These are phyloP conservation scores for Labrus mixtus DNA, from an alignment of 2,113 vertebrate species.

Conservation along the genomic window DNA sequence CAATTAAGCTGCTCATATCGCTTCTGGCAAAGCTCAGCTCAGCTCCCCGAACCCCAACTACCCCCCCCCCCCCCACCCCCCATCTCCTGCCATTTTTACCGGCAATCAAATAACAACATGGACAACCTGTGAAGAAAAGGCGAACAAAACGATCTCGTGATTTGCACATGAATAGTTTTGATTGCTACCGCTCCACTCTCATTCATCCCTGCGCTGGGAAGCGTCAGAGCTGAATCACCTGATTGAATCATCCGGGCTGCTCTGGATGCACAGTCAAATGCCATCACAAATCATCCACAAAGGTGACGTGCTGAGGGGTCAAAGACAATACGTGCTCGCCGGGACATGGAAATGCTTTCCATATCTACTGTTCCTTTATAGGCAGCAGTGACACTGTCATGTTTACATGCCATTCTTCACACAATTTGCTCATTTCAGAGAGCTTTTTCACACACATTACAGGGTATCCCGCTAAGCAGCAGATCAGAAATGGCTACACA, in stretches of 20 bases:
- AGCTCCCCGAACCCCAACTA: background rate
- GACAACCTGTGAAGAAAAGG: constrained; percentile 25
- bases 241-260: constrained; percentile 20
- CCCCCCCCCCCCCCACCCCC: too few relatives aligned
- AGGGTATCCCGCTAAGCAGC: constrained; percentile 7
- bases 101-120: constrained; percentile 56
- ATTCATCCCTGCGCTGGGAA: background rate
- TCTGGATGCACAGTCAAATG: background rate
- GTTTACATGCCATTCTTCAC: constrained; percentile 18
- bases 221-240: constrained; percentile 23
- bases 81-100: constrained; percentile 29
- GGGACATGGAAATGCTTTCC: constrained; percentile 11
- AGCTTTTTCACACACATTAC: constrained; percentile 1
- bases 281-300: background rate
- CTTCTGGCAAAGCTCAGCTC: constrained; percentile 15
- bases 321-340: background rate
- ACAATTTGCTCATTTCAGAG: constrained; percentile 31
- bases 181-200: constrained; percentile 17
- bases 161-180: constrained; percentile 57
- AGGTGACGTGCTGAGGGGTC: constrained; percentile 13
- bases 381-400: constrained; percentile 11
- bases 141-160: constrained; percentile 30
- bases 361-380: background rate
- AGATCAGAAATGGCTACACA: background rate
- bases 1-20: constrained; percentile 57